Evolutionary conservation across 1,140 invertebrate genomes (phyloP), one percentile per base, ranked within the genome.

Genomic region (Drosophila trapezifrons): DNA sequence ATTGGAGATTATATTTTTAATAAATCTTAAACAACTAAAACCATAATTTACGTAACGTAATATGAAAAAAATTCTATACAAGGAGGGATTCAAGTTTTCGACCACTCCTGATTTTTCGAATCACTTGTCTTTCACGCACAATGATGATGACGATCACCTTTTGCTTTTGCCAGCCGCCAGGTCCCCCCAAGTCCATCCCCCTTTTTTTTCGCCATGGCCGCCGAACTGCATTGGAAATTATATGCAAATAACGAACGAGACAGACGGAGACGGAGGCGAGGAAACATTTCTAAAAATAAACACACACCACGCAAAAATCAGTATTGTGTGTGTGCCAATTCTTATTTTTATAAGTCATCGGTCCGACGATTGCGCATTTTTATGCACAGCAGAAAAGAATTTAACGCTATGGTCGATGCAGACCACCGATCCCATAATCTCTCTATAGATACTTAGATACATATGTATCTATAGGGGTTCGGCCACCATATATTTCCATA

Each of bases 171-270:
- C 64, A 20, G n/a, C 43, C 32, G 13, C 20, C 12, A 32, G 38
- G 20, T 17, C 18, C 25, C n/a, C 29, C 17, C 4, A 18, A 51
- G 12, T 15, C 29, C 51, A n/a, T 18, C 51, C 37, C 25, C 46
- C 6, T 15, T 38, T 37, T 40, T 22, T 6, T 43, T 40, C 40
- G n/a, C 52, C 65, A 49, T 47, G 67, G 51, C 51, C 67, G 54
- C 51, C 67, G 65, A 71, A 71, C 56, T 86, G 84, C 83, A 86
- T 86, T 87, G 83, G 83, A 86, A 86, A 83, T 89, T 62, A 77
- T 87, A 89, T 87, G 84, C 83, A 87, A 87, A 86, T 43, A 76
- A 56, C 67, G n/a, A 52, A 46, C 54, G 42, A 62, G 56, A 54
- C 38, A 52, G 51, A 35, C 51, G 51, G 18, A 43, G 42, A 43